These are phyloP conservation scores for Torymus auratus DNA, from an alignment of 2,888 invertebrate species.

Conservation along the genomic window DNA sequence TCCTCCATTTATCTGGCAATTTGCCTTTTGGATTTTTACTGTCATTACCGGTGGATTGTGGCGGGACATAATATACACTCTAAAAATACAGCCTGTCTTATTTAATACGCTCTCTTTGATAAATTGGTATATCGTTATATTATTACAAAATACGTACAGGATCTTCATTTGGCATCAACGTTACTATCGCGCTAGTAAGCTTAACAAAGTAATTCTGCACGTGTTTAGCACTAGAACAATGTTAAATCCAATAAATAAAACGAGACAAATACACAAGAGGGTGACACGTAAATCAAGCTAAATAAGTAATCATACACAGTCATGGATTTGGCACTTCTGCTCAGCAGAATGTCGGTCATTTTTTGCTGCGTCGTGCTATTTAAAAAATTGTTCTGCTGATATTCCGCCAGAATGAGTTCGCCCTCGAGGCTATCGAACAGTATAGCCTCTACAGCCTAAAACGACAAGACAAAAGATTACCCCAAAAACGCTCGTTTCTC, in stretches of 20 bases:
- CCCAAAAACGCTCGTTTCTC: no score
- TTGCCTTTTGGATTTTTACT: constrained; percentile 51
- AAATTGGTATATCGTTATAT: background rate
- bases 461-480: background rate
- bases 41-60: constrained; percentile 38
- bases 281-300: no score
- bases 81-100: constrained; percentile 8
- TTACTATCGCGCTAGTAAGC: constrained; percentile 25
- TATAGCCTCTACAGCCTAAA: constrained; percentile 37
- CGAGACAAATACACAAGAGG: no score
- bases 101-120: no score
- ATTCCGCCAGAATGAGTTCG: constrained; percentile 32
- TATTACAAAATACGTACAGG: constrained; percentile 15
- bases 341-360: constrained; percentile 29
- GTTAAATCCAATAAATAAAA: background rate
- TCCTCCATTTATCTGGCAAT: constrained; percentile 52
- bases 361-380: constrained; percentile 13
- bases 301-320: background rate
- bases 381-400: constrained; percentile 33
- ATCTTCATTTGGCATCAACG: constrained; percentile 39
- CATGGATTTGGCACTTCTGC: constrained; percentile 26
- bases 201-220: constrained; percentile 36
- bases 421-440: constrained; percentile 42
- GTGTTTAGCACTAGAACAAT: constrained; percentile 16
- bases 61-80: constrained; percentile 45